Conservation (phyloP, 2,888 invertebrate genomes). For the Homarus gammarus region DNA sequence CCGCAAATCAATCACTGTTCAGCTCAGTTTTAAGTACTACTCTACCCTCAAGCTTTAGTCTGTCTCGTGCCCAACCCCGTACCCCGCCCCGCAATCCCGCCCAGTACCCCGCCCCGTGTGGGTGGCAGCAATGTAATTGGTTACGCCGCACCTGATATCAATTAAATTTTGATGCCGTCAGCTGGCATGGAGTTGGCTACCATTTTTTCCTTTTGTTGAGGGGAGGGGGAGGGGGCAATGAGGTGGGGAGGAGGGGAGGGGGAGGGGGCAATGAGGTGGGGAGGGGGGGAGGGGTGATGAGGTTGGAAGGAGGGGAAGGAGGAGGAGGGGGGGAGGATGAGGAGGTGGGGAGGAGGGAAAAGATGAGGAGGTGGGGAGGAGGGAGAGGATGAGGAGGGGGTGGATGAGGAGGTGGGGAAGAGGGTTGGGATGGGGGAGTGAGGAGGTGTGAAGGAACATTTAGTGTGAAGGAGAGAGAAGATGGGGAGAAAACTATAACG, state of each 20-base stretch:
- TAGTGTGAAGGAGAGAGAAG: too few relatives aligned
- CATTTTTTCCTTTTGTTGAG: background rate
- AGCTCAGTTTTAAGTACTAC: too few relatives aligned
- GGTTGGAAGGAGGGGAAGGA: background rate
- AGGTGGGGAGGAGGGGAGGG: background rate
- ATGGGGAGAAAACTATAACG: too few relatives aligned
- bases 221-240: background rate
- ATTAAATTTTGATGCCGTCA: background rate
- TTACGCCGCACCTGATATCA: constrained; percentile 3
- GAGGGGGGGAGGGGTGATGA: background rate
- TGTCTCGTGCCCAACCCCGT: background rate
- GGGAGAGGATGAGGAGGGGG: background rate
- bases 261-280: background rate
- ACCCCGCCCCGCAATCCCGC: background rate
- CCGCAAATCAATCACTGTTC: too few relatives aligned
- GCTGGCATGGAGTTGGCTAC: background rate
- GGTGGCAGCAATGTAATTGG: constrained; percentile 1
- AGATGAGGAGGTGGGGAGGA: background rate
- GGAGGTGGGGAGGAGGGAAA: background rate
- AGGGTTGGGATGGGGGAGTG: background rate
- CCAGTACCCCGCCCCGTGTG: background rate
- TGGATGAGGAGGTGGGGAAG: background rate
- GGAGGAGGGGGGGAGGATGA: background rate
- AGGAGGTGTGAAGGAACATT: background rate
- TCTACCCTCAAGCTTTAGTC: too few relatives aligned